Base-by-base conservation (phyloP, 1,140 invertebrate genomes). In the Vollenhovia emeryi region DNA sequence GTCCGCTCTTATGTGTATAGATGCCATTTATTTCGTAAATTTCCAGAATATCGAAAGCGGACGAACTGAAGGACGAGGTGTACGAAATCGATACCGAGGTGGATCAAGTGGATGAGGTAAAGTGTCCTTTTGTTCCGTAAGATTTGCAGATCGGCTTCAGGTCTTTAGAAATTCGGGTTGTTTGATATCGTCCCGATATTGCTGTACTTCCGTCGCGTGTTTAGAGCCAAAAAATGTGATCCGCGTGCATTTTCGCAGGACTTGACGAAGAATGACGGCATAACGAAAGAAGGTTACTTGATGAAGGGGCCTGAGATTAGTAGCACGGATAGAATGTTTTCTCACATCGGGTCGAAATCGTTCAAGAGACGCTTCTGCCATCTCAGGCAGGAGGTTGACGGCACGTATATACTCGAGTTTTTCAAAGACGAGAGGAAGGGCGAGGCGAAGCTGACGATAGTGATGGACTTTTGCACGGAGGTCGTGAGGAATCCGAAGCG, bases 401-500 rank as follows among this genome's bases (percentile, higher is more conserved):
- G 98, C 13, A 98, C 98, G 0, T 98, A 98, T 90, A 97, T 98
- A 90, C 95, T 99, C 27, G 98, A 99, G 94, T 96, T 99, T 90
- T 98, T 98, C 92, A 99, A 99, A 95, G 98, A 99, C 95, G 98
- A 99, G 75, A 98, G 97, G 92, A 98, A 98, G 94, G 96, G 96
- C 3, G 98, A 99, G 91, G 97, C 97, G 1, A 99, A 99, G 95
- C 96, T 97, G 83, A 97, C 97, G n/a, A 98, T 99, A 94, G 98
- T 98, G 85, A 97, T 99, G 96, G 98, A 99, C 93, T 98, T 98
- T 95, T 99, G 98, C 92, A 97, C 97, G 2, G 97, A 98, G 93
- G 97, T 98, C 89, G 96, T 98, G 62, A 97, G 97, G 97, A 98
- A 98, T 95, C 94, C 96, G 43, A 98, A 98, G 95, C 96, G 97